Evolutionary conservation across 1,140 invertebrate species (phyloP), one percentile per base, ranked within the genome.

Genomic region (Centruroides sculpturatus): DNA sequence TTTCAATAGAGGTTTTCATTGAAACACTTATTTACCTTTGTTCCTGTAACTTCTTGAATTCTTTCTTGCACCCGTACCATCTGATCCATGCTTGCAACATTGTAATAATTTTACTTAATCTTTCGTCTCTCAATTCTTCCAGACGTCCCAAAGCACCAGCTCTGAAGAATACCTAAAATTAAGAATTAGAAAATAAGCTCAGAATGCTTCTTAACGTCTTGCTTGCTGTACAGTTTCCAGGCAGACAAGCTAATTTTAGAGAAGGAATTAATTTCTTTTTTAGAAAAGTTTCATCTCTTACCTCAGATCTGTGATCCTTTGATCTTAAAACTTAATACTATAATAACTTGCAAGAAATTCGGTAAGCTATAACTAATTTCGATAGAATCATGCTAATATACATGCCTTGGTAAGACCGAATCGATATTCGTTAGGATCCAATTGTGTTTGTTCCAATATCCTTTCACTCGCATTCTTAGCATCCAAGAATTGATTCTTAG

Each of bases 71-170:
- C 85, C 87, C 84, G 68, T 80, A 82, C 62, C 78, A 93, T 71
- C 95, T 83, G 71, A 96, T 87, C 82, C 85, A 92, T 59, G 92
- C 85, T 77, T 99, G 97, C 83, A 99, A 88, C 89, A 92, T 95
- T 69, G 93, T 91, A 70, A 99, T 89, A 74, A 99, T 99, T 79
- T 95, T 96, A 76, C 87, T 83, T 54, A 99, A 80, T 79, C 93
- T 91, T 73, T 99, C 95, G 77, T 99, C 97, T 85, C 97, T 91
- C 77, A 99, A 83, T 79, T 99, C 97, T 81, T 99, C 97, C 84
- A 99, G 92, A 78, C 93, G 91, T 92, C 96, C 97, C 80, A 99
- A 79, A 72, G 98, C 92, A 85, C 97, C 97, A 73, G 97, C 97
- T 73, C 95, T 89, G 91, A 99, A 99, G 88, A 99, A 99, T 74